These are phyloP conservation scores for Carassius auratus DNA, from an alignment of 2,113 vertebrate species.

Conservation along the genomic window DNA sequence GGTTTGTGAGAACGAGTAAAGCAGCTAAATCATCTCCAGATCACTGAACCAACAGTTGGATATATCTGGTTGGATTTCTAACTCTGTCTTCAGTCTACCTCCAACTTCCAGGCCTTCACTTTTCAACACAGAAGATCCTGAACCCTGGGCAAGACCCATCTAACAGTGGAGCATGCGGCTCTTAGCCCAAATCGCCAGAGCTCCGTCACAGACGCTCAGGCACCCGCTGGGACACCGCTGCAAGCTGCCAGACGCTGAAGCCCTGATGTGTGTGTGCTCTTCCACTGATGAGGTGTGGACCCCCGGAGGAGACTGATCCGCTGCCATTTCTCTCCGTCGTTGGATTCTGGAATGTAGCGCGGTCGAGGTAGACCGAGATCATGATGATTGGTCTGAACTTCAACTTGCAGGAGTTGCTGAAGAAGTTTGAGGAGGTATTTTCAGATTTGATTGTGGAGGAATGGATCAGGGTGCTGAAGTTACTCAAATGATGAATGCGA, in stretches of 20 bases:
- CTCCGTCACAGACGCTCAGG: not conserved
- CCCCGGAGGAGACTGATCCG: not conserved
- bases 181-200: not conserved
- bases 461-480: not conserved
- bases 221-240: not conserved
- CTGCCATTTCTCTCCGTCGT: not conserved
- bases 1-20: not conserved
- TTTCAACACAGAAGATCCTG: not conserved
- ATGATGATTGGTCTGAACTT: slow-evolving; percentile 96
- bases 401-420: slow-evolving; percentile 88
- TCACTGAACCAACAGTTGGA: not conserved
- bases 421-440: slow-evolving; percentile 94
- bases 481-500: not conserved
- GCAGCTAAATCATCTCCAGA: slow-evolving; percentile 26
- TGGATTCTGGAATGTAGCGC: not conserved
- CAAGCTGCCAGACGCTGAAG: not conserved
- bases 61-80: not conserved
- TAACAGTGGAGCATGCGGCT: slow-evolving; percentile 16
- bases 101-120: not conserved
- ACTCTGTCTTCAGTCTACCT: not conserved
- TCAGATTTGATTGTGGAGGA: not conserved
- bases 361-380: slow-evolving; percentile 39
- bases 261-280: not conserved
- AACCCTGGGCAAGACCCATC: not conserved
- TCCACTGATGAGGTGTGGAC: not conserved